Base-by-base conservation (phyloP, 2,797 vertebrate genomes). In the Platyrinchus mystaceus region DNA sequence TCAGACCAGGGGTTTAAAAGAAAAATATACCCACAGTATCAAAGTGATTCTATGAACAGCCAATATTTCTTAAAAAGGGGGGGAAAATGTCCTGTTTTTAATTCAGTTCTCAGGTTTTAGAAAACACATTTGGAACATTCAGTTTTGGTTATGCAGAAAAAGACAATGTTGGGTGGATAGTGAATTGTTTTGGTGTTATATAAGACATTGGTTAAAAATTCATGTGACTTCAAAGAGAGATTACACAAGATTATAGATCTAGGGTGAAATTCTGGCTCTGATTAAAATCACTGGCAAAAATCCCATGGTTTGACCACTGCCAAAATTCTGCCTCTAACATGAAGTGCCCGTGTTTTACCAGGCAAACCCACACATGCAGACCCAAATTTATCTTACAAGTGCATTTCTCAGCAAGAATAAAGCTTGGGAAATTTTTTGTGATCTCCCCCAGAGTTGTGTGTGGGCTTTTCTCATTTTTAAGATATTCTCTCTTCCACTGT, bases 221-320 rank as follows among this genome's bases (percentile, higher is more conserved):
- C 83, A 91, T 52, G 80, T 82, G 63, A 95, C 88, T 96, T 95
- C 94, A 94, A 93, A 96, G 93, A 78, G 44, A 84, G 83, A 94
- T 96, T 95, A 96, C 74, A 90, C 83, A 94, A 93, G 89, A 93
- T 94, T 94, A 93, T 30, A 91, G 80, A 95, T n/a, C 73, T 44
- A 78, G 93, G 87, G 83, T 96, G 94, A 96, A 96, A 93, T 95
- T 92, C 93, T 95, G 89, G 79, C 91, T 95, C 73, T 52, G 85
- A 94, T 87, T 95, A 94, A 88, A 90, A 93, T 69, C 82, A 84
- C 43, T 95, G 91, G 91, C 89, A 90, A 71, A 90, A 95, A 73
- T 81, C 66, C 90, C 84, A 63, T 83, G 77, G 26, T 10, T 56
- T 77, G 81, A 87, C 90, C 90, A 87, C 56, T 74, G 90, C 68